These are phyloP conservation scores for Eustalomyia histrio DNA, from an alignment of 2,888 invertebrate genomes.

Conservation along the genomic window DNA sequence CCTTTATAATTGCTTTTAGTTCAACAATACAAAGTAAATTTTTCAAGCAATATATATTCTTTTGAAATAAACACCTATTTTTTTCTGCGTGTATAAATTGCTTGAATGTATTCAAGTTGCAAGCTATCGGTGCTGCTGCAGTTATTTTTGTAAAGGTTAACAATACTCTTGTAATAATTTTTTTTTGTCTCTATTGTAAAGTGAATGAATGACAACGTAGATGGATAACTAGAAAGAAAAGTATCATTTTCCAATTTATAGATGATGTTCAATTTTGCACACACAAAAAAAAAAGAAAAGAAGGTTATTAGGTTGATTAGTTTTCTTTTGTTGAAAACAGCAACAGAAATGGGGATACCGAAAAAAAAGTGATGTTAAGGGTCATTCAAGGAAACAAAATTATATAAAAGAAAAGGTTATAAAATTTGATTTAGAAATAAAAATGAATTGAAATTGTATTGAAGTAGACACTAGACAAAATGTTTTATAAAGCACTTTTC, in stretches of 20 bases:
- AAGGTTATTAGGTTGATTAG: constrained; percentile 66
- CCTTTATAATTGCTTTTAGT: no score
- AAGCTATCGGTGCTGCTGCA: constrained; percentile 6
- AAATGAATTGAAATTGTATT: not conserved
- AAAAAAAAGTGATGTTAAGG: constrained; percentile 58
- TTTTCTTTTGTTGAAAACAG: constrained; percentile 63
- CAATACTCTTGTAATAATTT: constrained; percentile 21
- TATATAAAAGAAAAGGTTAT: not conserved
- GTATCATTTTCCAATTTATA: constrained; percentile 62
- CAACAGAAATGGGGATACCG: constrained; percentile 21
- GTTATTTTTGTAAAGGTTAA: constrained; percentile 41
- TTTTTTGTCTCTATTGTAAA: constrained; percentile 25
- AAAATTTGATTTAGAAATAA: constrained; percentile 5
- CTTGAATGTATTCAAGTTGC: not conserved
- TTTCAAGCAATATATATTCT: no score
- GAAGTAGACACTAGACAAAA: no score
- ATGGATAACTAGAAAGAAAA: constrained; percentile 32
- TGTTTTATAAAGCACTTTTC: no score
- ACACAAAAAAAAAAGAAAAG: constrained; percentile 32
- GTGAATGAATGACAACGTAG: not conserved
- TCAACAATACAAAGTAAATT: no score
- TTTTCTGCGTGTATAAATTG: no score
- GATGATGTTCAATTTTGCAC: constrained; percentile 58
- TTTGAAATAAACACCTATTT: no score
- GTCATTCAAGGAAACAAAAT: constrained; percentile 51